These are phyloP conservation scores for Arenaria interpres DNA, from an alignment of 2,113 vertebrate species.

Conservation along the genomic window DNA sequence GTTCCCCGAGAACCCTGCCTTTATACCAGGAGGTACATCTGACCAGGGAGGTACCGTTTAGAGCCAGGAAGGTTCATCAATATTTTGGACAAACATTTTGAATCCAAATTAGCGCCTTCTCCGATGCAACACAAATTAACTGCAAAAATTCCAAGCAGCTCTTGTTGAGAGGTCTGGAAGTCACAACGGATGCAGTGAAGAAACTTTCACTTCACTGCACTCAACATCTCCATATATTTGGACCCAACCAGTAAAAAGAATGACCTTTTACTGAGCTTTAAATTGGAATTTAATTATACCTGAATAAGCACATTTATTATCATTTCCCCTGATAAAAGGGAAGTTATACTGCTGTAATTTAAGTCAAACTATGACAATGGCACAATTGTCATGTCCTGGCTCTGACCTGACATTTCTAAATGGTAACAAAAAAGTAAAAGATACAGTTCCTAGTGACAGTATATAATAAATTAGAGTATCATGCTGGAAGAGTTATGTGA, in stretches of 20 bases:
- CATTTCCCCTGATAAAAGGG: constrained; percentile 53
- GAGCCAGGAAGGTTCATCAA: not conserved
- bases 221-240: not conserved
- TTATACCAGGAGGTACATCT: not conserved
- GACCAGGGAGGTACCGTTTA: not conserved
- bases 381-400: constrained; percentile 12
- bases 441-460: not conserved
- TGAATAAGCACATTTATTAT: constrained; percentile 54
- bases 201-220: not conserved
- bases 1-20: not conserved
- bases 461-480: not conserved
- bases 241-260: not conserved
- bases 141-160: not conserved
- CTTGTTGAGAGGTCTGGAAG: not conserved
- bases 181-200: not conserved
- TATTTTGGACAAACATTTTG: not conserved
- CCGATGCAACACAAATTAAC: not conserved
- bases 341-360: constrained; percentile 56
- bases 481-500: not conserved
- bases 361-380: constrained; percentile 30
- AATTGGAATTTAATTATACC: constrained; percentile 43
- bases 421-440: constrained; percentile 3
- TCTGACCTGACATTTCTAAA: constrained; percentile 49
- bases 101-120: not conserved
- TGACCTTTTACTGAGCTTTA: not conserved